Evolutionary conservation across 2,888 invertebrate genomes (phyloP), one percentile per base, ranked within the genome.

Genomic region (Cybosia mesomella): DNA sequence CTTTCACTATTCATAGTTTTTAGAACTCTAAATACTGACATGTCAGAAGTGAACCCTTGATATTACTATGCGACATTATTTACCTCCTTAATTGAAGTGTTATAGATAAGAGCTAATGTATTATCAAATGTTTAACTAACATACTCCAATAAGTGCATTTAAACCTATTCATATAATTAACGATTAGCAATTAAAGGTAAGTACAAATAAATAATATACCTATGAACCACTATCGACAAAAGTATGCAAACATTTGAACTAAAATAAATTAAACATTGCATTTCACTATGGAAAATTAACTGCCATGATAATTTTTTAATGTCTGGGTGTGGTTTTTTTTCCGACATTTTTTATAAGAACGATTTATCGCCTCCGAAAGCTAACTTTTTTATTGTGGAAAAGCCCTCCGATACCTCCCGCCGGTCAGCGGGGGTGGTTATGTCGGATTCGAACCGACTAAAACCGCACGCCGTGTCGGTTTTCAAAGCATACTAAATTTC

Each of bases 1-100:
- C 36, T 28, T 28, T 64, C 3, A 24, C 53, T 67, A 24, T 66
- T 72, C 67, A 67, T 66, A 70, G 36, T 65, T 66, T 55, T 66
- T 58, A 68, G 13, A 64, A 18, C 28, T 71, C 57, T 61, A 55
- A 67, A 70, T 66, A 66, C 15, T 64, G 54, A 58, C 36, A 36
- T 15, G 39, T 24, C 49, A 18, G 24, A 22, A 24, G 24, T 67
- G 55, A 58, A 36, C 58, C 22, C 1, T 36, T 24, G 59, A 66
- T 22, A 24, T 28, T 5, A 11, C 24, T 54, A 36, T 18, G 22
- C 13, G 55, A 32, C 15, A 13, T 49, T 67, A 61, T 61, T 62
- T 49, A 67, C 57, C 32, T 28, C 10, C n/a, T 34, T 28, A 21
- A 9, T n/a, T 55, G 24, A 66, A 32, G 28, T 36, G 24, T 32